Evolutionary conservation across 2,797 vertebrate genomes (phyloP).

Genomic region (Hoplostethus mediterraneus): DNA sequence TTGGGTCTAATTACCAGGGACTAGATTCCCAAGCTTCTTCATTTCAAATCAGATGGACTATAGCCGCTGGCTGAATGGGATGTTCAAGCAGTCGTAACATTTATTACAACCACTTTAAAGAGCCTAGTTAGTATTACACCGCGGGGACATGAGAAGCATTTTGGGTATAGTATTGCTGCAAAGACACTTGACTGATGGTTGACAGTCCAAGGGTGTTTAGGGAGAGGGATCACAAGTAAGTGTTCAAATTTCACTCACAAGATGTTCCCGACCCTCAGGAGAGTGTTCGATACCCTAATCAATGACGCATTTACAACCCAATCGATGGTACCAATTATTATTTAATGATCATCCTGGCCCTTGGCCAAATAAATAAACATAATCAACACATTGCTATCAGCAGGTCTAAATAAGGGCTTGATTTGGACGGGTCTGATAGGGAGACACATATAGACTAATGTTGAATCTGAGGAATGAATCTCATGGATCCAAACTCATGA

Average conservation of each 20-base stretch:
- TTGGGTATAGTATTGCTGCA: background rate
- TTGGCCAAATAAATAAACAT: constrained; percentile 27
- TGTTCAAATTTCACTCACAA: constrained; percentile 8
- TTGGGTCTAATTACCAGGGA: constrained; percentile 23
- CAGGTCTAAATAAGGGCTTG: constrained; percentile 35
- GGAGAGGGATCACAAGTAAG: constrained; percentile 4
- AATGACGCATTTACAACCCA: constrained; percentile 36
- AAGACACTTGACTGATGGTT: constrained; percentile 20
- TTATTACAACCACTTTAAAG: constrained; percentile 16
- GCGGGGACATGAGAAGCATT: background rate
- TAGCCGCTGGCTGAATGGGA: constrained; percentile 20
- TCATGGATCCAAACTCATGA: constrained; percentile 52
- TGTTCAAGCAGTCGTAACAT: constrained; percentile 32
- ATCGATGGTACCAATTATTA: constrained; percentile 37
- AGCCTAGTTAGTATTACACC: background rate
- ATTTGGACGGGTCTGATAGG: constrained; percentile 1
- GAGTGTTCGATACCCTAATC: constrained; percentile 34
- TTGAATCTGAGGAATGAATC: constrained; percentile 53
- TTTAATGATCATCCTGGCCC: constrained; percentile 30
- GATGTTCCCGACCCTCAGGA: background rate
- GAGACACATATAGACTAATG: constrained; percentile 61
- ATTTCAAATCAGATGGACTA: constrained; percentile 32
- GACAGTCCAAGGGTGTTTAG: constrained; percentile 8
- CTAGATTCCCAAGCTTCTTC: constrained; percentile 14
- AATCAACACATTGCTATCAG: constrained; percentile 10